Conservation (phyloP, 2,888 invertebrate genomes). For the Thyatira batis region DNA sequence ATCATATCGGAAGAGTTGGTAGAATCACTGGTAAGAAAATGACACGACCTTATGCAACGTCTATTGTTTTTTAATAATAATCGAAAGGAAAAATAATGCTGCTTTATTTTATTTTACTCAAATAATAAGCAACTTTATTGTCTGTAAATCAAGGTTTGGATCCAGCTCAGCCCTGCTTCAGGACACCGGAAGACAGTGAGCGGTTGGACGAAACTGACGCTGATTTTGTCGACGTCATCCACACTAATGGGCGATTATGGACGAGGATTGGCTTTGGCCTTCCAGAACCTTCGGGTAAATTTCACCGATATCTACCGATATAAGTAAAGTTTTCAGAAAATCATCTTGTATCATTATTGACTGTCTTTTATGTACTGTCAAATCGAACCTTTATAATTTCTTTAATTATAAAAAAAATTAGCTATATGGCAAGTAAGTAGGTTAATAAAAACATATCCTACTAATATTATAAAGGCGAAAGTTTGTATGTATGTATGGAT, state of each 20-base stretch:
- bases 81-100: too few relatives aligned
- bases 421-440: too few relatives aligned
- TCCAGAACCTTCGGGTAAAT: conserved; percentile 80
- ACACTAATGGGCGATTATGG: conserved; percentile 82
- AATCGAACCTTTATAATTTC: too few relatives aligned
- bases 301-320: neutral
- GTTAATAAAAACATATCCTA: neutral
- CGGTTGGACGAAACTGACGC: conserved; percentile 82
- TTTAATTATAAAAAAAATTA: too few relatives aligned
- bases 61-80: too few relatives aligned
- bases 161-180: conserved; percentile 85
- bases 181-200: conserved; percentile 61
- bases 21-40: conserved; percentile 74
- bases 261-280: conserved; percentile 82
- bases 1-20: conserved; percentile 68
- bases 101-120: too few relatives aligned
- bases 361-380: too few relatives aligned
- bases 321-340: neutral
- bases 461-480: too few relatives aligned
- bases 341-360: neutral
- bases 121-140: too few relatives aligned
- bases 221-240: conserved; percentile 84
- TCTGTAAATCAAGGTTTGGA: conserved; percentile 75
- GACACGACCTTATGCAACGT: neutral
- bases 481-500: too few relatives aligned